phyloP scores from a whole-genome alignment of 1,140 invertebrate species.

The Wiebesia pumilae region DNA sequence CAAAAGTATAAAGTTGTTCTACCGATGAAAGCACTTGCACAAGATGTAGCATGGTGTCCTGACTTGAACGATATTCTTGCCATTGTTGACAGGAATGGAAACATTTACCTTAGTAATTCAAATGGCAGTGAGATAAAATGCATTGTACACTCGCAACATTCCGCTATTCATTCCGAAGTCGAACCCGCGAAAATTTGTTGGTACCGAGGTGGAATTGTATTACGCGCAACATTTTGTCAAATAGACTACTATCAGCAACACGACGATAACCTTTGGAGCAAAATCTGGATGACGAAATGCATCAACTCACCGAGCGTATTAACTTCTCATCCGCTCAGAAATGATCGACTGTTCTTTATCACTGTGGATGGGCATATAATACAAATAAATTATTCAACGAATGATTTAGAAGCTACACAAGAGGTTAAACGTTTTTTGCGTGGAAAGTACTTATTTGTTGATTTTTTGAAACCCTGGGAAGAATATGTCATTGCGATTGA shows the following conservation, averaged over 20 bases:
- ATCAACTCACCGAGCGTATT: constrained; percentile 57
- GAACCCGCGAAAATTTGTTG: constrained; percentile 62
- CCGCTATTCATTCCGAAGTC: constrained; percentile 55
- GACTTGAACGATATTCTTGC: constrained; percentile 56
- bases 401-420: constrained; percentile 7
- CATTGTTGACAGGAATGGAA: constrained; percentile 61
- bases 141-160: constrained; percentile 61
- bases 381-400: constrained; percentile 55
- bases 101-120: constrained; percentile 63
- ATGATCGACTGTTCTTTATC: constrained; percentile 62
- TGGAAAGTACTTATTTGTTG: constrained; percentile 56
- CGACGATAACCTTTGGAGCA: constrained; percentile 55
- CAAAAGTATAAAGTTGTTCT: constrained; percentile 58
- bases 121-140: constrained; percentile 59
- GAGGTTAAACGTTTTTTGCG: constrained; percentile 55
- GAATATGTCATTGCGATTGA: constrained; percentile 60
- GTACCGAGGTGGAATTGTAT: constrained; percentile 63
- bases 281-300: constrained; percentile 58
- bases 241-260: constrained; percentile 62
- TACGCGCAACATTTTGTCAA: constrained; percentile 67
- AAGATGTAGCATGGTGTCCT: constrained; percentile 63
- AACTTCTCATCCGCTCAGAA: constrained; percentile 54
- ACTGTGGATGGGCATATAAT: constrained; percentile 65
- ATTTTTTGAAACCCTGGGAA: constrained; percentile 67
- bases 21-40: constrained; percentile 50